Base-by-base conservation (phyloP, 2,113 vertebrate species). In the Aptenodytes forsteri region DNA sequence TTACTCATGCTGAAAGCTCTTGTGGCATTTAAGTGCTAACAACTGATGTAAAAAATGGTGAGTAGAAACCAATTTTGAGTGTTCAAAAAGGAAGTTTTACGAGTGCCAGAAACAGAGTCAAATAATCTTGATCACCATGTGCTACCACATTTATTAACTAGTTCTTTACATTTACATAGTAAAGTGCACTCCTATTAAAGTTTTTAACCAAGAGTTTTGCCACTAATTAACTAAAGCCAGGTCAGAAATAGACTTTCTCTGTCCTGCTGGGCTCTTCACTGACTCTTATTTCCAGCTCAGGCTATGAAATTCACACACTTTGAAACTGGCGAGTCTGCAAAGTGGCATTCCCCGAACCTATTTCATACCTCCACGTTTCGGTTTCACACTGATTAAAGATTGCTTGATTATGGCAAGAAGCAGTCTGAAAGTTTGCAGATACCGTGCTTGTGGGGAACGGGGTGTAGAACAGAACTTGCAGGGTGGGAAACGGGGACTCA, bases 1-100 rank as follows among this genome's bases (percentile, higher is more conserved):
- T 92, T 93, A 82, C 93, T 95, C 85, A 92, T 75, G 78, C 91
- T 92, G 89, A 95, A 96, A 90, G 85, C 59, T 84, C 94, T 93
- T 78, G 88, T 95, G 93, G 84, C 77, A 38, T 93, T 89, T 87
- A 81, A 93, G 87, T 77, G 64, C 77, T 72, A 92, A 87, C 62
- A 93, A 47, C 81, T 65, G 78, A 26, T 80, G 34, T 88, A 76
- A 92, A 72, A 72, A 83, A 83, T 59, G 38, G 26, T n/a, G 54
- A 25, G 26, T 38, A 56, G 71, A 91, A 94, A 80, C 66, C 49
- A 32, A 69, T 89, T 90, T 1, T 50, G 75, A 64, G 47, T 16
- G 38, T 34, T 91, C n/a, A 38, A 65, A 85, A 87, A 54, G 54
- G 36, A 38, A 52, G 46, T 82, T 85, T 90, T 82, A 23, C 61